These are phyloP conservation scores for Helobdella robusta DNA, from an alignment of 2,888 invertebrate species.

Conservation along the genomic window DNA sequence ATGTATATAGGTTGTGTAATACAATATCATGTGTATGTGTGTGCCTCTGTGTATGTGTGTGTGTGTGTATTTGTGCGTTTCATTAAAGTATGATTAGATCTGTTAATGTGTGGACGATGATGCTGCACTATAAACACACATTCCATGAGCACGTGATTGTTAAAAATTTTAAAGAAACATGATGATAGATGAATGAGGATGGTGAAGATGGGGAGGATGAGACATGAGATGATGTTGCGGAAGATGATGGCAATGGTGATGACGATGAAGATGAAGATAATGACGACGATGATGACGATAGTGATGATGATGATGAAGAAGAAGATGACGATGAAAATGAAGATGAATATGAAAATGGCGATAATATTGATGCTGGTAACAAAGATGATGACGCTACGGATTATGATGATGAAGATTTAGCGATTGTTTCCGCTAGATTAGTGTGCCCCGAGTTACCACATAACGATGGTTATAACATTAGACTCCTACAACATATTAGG, in stretches of 20 bases:
- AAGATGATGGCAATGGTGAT: conserved; percentile 19
- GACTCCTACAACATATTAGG: too few species aligned
- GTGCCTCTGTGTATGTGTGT: conserved; percentile 20
- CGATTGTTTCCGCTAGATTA: too few species aligned
- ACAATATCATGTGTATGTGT: not conserved
- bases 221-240: conserved; percentile 21
- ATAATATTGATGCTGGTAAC: not conserved
- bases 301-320: conserved; percentile 3
- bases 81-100: too few species aligned
- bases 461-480: too few species aligned
- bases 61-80: conserved; percentile 19
- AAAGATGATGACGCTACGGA: not conserved
- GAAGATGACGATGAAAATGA: conserved; percentile 9
- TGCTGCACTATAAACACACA: too few species aligned
- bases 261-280: not conserved
- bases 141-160: too few species aligned
- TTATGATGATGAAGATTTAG: not conserved
- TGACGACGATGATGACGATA: not conserved
- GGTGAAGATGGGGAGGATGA: too few species aligned
- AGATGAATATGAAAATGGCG: not conserved
- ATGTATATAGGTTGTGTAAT: too few species aligned
- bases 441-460: too few species aligned
- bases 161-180: too few species aligned
- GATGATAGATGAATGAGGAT: too few species aligned
- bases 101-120: too few species aligned